These are phyloP conservation scores for Papio anubis DNA, from an alignment of 2,113 vertebrate genomes.

Conservation along the genomic window DNA sequence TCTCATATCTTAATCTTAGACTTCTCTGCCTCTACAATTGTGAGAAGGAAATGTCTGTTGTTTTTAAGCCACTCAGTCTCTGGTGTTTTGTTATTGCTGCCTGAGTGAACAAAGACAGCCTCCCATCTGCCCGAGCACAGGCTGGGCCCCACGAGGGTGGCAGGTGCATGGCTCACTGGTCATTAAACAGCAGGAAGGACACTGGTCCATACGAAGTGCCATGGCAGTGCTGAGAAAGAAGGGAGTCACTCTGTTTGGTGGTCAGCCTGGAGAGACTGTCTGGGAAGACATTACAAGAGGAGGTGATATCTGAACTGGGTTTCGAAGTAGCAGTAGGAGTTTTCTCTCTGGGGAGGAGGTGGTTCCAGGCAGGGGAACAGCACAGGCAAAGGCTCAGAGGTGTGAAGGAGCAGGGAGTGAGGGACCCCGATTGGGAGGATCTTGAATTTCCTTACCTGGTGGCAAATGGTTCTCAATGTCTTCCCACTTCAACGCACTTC, in stretches of 20 bases:
- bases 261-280: neutral
- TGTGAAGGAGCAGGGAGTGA: neutral
- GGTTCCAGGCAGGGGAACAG: neutral
- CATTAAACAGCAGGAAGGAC: neutral
- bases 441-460: neutral
- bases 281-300: neutral
- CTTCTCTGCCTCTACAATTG: neutral
- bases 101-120: neutral
- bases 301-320: neutral
- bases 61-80: neutral
- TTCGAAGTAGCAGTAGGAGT: neutral
- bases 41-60: neutral
- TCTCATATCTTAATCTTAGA: neutral
- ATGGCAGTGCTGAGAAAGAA: neutral
- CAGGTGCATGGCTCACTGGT: neutral
- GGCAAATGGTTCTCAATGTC: too few species aligned
- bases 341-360: neutral
- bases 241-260: neutral
- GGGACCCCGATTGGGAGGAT: neutral
- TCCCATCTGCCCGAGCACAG: neutral
- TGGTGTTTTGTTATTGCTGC: neutral
- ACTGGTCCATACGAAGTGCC: too few species aligned
- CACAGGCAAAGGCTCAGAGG: neutral
- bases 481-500: too few species aligned
- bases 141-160: neutral